phyloP scores from a whole-genome alignment of 2,797 vertebrate genomes.

The Tolypeutes matacus region DNA sequence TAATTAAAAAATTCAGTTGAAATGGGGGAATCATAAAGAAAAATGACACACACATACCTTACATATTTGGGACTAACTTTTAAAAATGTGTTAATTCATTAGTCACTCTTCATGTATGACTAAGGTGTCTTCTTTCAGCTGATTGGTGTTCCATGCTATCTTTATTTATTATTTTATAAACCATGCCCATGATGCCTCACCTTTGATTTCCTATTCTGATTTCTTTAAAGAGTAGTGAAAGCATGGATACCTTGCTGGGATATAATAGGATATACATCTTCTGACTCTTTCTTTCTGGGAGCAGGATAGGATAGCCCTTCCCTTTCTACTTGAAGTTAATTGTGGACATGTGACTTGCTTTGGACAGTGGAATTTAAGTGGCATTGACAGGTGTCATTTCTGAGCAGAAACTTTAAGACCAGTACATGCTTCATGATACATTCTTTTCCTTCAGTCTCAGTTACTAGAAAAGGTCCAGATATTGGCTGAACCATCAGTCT shows the following conservation, averaged over 20 bases:
- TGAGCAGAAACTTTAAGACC: background rate
- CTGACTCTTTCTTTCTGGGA: background rate
- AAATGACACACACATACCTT: background rate
- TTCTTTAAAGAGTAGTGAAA: background rate
- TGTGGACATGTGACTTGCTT: background rate
- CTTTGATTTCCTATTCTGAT: background rate
- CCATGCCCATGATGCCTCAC: background rate
- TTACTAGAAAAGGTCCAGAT: background rate
- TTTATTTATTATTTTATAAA: background rate
- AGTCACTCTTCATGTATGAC: background rate
- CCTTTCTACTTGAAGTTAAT: background rate
- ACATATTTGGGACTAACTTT: background rate
- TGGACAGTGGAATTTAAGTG: background rate
- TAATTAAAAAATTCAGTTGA: background rate
- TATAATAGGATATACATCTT: background rate
- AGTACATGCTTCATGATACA: fast-evolving
- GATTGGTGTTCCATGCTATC: background rate
- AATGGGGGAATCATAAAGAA: background rate
- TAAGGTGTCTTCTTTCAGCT: background rate
- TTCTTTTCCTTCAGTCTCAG: background rate
- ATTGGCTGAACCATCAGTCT: background rate
- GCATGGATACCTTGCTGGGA: background rate
- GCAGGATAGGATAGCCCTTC: no score
- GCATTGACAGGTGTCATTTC: background rate
- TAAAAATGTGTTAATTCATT: background rate